Conservation (phyloP, 2,888 invertebrate species). For the Ditula angustiorana region DNA sequence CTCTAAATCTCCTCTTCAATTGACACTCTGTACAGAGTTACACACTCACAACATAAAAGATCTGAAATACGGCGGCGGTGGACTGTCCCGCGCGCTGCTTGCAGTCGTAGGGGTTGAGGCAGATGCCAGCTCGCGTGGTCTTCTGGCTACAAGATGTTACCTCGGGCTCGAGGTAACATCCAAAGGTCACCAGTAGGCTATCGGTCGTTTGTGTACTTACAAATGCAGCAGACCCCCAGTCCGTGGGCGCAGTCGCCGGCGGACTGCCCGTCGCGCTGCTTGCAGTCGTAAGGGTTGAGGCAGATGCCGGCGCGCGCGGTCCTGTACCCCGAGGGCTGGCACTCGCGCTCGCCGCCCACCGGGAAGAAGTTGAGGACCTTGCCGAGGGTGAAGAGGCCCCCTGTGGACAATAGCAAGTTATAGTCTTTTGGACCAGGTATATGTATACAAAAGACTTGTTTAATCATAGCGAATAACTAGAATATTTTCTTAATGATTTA, state of each 20-base stretch:
- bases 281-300: conserved; percentile 93
- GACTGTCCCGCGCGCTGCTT: background rate
- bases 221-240: conserved; percentile 94
- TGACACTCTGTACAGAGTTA: no score
- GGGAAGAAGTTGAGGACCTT: conserved; percentile 93
- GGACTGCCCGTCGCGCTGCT: conserved; percentile 88
- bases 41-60: no score
- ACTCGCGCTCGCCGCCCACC: conserved; percentile 93
- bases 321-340: conserved; percentile 88
- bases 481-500: no score
- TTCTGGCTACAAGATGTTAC: conserved; percentile 58
- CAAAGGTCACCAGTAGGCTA: no score
- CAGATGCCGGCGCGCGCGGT: conserved; percentile 91
- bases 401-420: conserved; percentile 45
- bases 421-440: no score
- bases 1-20: no score
- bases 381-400: conserved; percentile 67
- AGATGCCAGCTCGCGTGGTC: conserved; percentile 80
- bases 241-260: conserved; percentile 93
- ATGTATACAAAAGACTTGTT: no score
- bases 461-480: no score
- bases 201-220: conserved; percentile 87
- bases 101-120: conserved; percentile 6
- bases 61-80: no score
- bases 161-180: no score